Conservation (phyloP, 2,113 vertebrate genomes). For the Podilymbus podiceps region DNA sequence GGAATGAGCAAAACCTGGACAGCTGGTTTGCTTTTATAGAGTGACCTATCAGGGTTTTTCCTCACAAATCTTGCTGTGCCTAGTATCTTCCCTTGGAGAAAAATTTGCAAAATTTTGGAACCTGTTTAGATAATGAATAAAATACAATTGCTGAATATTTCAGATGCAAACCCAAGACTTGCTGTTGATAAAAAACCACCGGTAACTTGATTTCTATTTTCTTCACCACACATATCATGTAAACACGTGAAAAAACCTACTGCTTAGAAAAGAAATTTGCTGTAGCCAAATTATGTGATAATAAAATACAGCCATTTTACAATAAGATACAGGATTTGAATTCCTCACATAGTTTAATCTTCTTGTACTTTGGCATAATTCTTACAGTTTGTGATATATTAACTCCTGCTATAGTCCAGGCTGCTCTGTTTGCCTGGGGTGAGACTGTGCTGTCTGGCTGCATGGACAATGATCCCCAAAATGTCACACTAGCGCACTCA, state of each 20-base stretch:
- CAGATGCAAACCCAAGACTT: not conserved
- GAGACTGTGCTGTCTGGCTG: not conserved
- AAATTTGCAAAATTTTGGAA: not conserved
- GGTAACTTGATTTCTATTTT: not conserved
- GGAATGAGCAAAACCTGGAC: slow-evolving; percentile 39
- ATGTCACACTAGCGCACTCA: not conserved
- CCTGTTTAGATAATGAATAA: not conserved
- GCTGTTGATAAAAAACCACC: not conserved
- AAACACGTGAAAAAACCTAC: not conserved
- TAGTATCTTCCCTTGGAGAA: not conserved
- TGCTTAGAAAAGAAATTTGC: not conserved
- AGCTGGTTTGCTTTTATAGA: slow-evolving; percentile 33
- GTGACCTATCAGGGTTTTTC: not conserved
- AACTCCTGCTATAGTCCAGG: not conserved
- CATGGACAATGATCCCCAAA: not conserved
- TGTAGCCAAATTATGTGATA: not conserved
- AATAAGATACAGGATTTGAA: not conserved
- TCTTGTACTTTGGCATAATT: not conserved
- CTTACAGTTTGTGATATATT: not conserved
- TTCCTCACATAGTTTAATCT: not conserved
- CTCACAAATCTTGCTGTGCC: not conserved
- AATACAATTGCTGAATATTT: not conserved
- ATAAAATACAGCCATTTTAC: not conserved
- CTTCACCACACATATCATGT: not conserved
- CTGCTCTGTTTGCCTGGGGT: not conserved